Percentiles rank a stretch among this genome's conserved stretches.
Conservation (phyloP, 2,113 vertebrate species). For the Neodon shergylaensis region DNA sequence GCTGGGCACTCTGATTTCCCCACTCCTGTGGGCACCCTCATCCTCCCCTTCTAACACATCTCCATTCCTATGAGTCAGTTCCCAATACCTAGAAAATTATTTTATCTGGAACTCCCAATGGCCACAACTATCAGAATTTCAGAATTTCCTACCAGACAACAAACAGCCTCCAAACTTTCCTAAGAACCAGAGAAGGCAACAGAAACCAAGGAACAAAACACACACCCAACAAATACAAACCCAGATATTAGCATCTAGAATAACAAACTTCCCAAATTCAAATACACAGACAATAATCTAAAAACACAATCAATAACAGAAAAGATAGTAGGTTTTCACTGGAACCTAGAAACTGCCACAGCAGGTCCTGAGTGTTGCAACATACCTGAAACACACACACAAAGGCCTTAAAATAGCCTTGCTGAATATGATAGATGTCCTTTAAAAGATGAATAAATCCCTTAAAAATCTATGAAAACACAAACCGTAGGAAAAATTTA, state of each 20-base stretch:
- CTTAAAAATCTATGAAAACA: neutral
- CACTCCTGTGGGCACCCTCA: neutral
- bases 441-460: neutral
- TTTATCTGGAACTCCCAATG: neutral
- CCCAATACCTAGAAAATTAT: neutral
- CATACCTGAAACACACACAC: neutral
- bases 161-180: neutral
- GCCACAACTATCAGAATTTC: neutral
- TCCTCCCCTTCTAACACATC: neutral
- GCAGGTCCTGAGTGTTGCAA: neutral
- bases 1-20: neutral
- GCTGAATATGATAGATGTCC: neutral
- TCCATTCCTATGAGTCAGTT: neutral
- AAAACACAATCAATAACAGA: neutral
- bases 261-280: neutral
- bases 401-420: neutral
- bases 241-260: neutral
- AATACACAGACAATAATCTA: neutral
- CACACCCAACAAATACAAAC: no score
- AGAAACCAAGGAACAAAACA: neutral
- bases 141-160: neutral
- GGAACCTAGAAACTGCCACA: neutral
- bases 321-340: neutral
- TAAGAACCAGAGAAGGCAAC: neutral
- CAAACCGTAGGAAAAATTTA: neutral